Conservation (phyloP, 2,797 vertebrate species). For the Alauda arvensis region DNA sequence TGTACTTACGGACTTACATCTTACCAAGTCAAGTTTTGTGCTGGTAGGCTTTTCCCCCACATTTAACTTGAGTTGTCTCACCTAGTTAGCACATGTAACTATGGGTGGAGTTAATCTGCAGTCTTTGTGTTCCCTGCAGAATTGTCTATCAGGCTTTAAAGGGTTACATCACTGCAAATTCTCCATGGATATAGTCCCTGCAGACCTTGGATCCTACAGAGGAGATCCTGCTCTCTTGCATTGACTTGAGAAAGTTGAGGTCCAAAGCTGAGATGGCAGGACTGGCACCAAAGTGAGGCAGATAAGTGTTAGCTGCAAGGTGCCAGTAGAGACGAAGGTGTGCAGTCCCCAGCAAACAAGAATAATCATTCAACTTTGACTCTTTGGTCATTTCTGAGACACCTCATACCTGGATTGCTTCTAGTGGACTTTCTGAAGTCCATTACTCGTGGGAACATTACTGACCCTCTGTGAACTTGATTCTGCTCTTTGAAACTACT, state of each 20-base stretch:
- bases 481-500: background rate
- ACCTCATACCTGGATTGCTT: background rate
- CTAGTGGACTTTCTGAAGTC: background rate
- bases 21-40: background rate
- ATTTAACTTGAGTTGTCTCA: background rate
- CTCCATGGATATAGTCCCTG: background rate
- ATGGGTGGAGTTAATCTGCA: background rate
- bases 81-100: background rate
- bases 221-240: background rate
- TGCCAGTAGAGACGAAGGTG: rapidly evolving
- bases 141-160: background rate
- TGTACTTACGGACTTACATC: rapidly evolving
- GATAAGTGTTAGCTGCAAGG: background rate
- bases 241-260: background rate
- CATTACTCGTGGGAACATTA: background rate
- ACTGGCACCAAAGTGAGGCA: background rate
- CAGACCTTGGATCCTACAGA: background rate
- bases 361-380: background rate
- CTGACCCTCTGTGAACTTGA: background rate
- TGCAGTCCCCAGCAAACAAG: background rate
- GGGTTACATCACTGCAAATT: background rate
- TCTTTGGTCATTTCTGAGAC: background rate
- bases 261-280: background rate
- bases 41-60: background rate
- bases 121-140: background rate